Evolutionary conservation across 2,888 invertebrate genomes (phyloP), one percentile per base, ranked within the genome.

Genomic region (Lepidochrysops patricia): DNA sequence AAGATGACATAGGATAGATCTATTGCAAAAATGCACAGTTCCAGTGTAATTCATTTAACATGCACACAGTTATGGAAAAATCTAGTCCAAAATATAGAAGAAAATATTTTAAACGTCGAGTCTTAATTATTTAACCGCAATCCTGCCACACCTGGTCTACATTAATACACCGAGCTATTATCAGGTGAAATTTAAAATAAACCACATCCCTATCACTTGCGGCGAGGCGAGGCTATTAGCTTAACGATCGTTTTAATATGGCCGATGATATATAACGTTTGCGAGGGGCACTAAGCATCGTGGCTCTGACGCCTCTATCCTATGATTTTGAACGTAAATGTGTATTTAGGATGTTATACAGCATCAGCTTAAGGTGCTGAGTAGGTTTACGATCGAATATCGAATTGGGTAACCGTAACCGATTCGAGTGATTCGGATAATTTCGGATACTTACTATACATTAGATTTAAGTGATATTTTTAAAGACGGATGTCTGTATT

Each of bases 171-270:
- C 15, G 7, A 37, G 73, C 71, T 74, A 73, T 76, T 29, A 52
- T 52, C 52, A 29, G 27, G 15, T 13, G 52, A 52, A 27, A 52
- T 52, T 77, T 72, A 75, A 77, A 77, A 75, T 76, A 74, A 76
- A 74, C 72, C 71, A 64, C 72, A 76, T 80, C 79, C 79, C 77
- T 80, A 81, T 80, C 80, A 78, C 71, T 76, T 76, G 78, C 72
- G 76, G 70, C 71, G 75, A 80, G 80, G 81, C 80, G 80, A 78
- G 78, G 80, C 84, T 87, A 87, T 87, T 85, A 88, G 83, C 84
- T 82, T 86, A 87, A 87, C 87, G 87, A 85, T 82, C 82, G 81
- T 87, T 88, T 88, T 88, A 85, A 86, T 88, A 88, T 84, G 81
- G 80, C 78, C 86, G 85, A 85, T 86, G 86, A 88, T 83, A 84